A percentile compares a stretch with the other conserved stretches of the same genome.
These are phyloP conservation scores for Meloidogyne hapla DNA, from an alignment of 1,140 invertebrate species.

Conservation along the genomic window DNA sequence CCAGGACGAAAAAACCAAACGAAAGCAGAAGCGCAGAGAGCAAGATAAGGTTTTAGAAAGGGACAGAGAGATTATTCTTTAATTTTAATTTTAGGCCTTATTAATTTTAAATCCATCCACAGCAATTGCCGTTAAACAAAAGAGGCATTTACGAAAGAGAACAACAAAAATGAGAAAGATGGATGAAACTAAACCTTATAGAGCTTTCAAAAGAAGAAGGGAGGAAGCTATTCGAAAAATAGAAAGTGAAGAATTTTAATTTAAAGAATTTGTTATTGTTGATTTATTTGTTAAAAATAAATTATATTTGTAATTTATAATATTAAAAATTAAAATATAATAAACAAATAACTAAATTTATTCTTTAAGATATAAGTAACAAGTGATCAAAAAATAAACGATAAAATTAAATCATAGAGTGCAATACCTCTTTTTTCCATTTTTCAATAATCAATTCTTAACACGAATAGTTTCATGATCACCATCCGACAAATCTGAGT, in stretches of 20 bases:
- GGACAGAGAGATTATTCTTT: no score
- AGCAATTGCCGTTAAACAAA: slow-evolving; percentile 32
- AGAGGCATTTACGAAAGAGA: slow-evolving; percentile 27
- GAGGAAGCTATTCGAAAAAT: neutral
- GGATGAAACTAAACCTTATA: slow-evolving; percentile 36
- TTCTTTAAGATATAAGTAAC: neutral
- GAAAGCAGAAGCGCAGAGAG: slow-evolving; percentile 17
- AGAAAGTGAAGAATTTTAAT: neutral
- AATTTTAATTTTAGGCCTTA: slow-evolving; percentile 16
- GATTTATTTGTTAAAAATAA: neutral
- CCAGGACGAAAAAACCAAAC: slow-evolving; percentile 21
- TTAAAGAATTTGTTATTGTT: neutral
- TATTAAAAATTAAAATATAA: neutral
- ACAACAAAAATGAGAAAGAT: slow-evolving; percentile 34
- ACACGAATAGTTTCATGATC: neutral
- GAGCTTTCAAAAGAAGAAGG: slow-evolving; percentile 22
- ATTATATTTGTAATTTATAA: neutral
- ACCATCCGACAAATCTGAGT: neutral
- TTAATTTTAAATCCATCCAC: slow-evolving; percentile 23
- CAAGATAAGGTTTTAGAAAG: slow-evolving; percentile 28
- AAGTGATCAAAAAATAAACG: slow-evolving; percentile 4
- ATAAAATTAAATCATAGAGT: neutral
- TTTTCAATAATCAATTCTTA: no score
- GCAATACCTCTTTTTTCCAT: neutral
- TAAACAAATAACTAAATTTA: neutral